Conservation (phyloP, 37 sponge, comb jelly and placozoan species). For the Petrosia ficiformis region DNA sequence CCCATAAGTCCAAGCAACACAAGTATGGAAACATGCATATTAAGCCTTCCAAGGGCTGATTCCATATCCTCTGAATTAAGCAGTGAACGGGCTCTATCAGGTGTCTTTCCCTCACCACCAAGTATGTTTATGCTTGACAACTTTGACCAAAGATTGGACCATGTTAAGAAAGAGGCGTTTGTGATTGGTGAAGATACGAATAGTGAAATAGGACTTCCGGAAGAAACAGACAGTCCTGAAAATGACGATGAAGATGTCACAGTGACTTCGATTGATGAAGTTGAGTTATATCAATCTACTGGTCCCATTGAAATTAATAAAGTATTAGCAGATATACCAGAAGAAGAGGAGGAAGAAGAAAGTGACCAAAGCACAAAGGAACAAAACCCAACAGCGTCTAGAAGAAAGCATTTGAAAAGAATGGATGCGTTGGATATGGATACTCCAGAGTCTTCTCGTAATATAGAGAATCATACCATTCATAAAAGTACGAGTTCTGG, state of each 20-base stretch:
- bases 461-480: background rate
- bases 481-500: background rate
- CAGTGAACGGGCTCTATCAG: background rate
- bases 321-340: background rate
- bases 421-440: background rate
- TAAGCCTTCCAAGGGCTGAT: background rate
- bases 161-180: no score
- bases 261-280: background rate
- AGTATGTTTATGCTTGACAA: background rate
- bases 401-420: no score
- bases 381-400: background rate
- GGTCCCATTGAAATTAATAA: background rate
- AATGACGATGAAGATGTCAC: background rate
- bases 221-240: conserved; percentile 2
- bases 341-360: conserved; percentile 9
- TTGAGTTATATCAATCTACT: no score
- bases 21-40: background rate
- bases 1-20: background rate
- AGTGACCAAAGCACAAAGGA: background rate
- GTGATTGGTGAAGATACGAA: no score
- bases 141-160: no score
- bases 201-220: no score
- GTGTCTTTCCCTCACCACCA: background rate
- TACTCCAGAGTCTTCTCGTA: background rate
- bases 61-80: background rate